Evolutionary conservation across 2,888 invertebrate species (phyloP), one percentile per base, ranked within the genome.

Genomic region (Dilophus febrilis): DNA sequence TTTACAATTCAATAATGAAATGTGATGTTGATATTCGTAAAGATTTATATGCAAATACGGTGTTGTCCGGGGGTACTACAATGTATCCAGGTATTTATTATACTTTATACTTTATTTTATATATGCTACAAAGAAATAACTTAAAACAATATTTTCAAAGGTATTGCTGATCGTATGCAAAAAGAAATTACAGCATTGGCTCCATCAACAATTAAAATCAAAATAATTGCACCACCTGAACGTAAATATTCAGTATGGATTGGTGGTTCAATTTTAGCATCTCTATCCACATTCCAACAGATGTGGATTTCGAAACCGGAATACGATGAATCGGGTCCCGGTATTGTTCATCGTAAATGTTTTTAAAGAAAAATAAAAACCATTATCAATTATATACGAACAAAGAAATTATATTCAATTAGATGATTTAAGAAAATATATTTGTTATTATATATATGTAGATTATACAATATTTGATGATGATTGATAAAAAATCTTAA

Each of bases 1-100:
- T 83, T 49, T 90, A 86, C 77, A 87, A 84, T 69, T 85, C 85
- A 50, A 88, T 88, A 73, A 87, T 87, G 87, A 88, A 86, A 73
- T 88, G 87, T 68, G 88, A 88, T 64, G 84, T 88, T 47, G 87
- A 87, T 61, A 88, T 87, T 71, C 77, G 86, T 63, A 84, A 86
- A 71, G 86, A 87, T 66, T 68, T 87, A 67, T 88, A 87, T 64
- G 87, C 87, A 64, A 86, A 86, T 73, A 83, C 81, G 49, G 88
- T 90, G 46, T 71, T 88, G 54, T 87, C 87, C 48, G 88, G 88
- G 50, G 91, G 90, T 56, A 87, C 87, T 70, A 91, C 91, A 64
- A 92, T 92, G 91, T 92, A 85, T 68, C 91, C 90, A 47, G 84
- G 92, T 72, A 91, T 92, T 64, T 22, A n/a, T 22, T 22, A 22